phyloP scores from a whole-genome alignment of 2,888 invertebrate genomes.

The Dynastes grantii region DNA sequence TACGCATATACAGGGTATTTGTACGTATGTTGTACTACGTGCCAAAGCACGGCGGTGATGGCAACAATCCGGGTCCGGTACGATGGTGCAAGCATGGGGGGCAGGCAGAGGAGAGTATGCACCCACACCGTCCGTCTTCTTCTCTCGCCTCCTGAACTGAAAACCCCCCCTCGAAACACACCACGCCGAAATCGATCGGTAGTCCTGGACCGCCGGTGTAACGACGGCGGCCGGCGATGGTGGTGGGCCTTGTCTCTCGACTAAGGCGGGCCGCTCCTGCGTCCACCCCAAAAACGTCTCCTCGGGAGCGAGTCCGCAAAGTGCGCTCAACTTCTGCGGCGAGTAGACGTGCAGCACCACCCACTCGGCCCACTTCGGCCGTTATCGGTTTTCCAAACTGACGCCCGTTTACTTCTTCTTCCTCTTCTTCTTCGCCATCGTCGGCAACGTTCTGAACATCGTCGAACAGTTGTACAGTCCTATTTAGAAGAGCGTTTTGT shows the following conservation, averaged over 20 bases:
- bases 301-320: constrained; percentile 67
- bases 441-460: constrained; percentile 53
- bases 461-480: constrained; percentile 46
- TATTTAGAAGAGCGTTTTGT: constrained; percentile 20
- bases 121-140: constrained; percentile 47
- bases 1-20: too few relatives aligned
- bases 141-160: constrained; percentile 46
- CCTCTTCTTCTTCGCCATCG: constrained; percentile 53
- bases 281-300: constrained; percentile 68
- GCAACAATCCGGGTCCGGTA: constrained; percentile 30
- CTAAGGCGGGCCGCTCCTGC: constrained; percentile 66
- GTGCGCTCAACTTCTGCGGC: constrained; percentile 74
- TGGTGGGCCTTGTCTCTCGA: constrained; percentile 64
- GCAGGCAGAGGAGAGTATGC: constrained; percentile 20
- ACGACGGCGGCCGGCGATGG: constrained; percentile 48
- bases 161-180: constrained; percentile 40
- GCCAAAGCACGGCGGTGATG: constrained; percentile 20
- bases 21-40: neutral
- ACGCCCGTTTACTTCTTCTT: constrained; percentile 48
- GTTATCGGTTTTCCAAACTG: constrained; percentile 58
- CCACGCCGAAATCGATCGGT: constrained; percentile 49
- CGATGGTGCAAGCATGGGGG: constrained; percentile 37
- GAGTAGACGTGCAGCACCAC: constrained; percentile 69
- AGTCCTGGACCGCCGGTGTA: constrained; percentile 48
- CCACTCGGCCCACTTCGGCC: constrained; percentile 64